Evolutionary conservation across 2,888 invertebrate genomes (phyloP), one percentile per base, ranked within the genome.

Genomic region (Ceratothoa steindachneri): DNA sequence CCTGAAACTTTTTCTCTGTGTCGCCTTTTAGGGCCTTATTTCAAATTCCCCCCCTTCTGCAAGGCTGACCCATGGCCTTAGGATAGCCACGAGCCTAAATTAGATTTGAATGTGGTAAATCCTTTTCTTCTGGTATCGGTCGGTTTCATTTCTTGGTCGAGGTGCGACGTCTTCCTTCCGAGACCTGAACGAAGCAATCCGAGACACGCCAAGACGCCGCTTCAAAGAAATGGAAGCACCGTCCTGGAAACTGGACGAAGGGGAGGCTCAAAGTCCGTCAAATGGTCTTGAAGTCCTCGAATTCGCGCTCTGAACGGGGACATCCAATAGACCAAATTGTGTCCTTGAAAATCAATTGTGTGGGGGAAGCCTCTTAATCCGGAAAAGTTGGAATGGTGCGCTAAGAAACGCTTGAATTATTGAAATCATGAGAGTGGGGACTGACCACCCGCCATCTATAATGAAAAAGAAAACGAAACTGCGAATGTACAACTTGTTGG

Each of bases 101-200:
- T 73, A 73, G 73, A 73, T 73, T 73, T 73, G 73, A 73, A 73
- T 73, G 69, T 53, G 73, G 66, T 69, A 65, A 73, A 73, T 69
- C 69, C 73, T 69, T 73, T 69, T 69, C 72, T 66, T 67, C 67
- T 71, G 41, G 64, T 41, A 41, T 41, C 41, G 41, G 41, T 41
- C 41, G 41, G 41, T 41, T 41, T 41, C 41, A 41, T 41, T 41
- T 41, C 7, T 41, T 15, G 41, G 5, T 15, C 41, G 41, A 41
- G 41, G 41, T 41, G 41, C 41, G 41, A 41, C 41, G 41, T 5
- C 15, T 15, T 5, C 41, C 41, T 9, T 9, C 41, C 41, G 15
- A 15, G 41, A 41, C 41, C 41, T 41, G 41, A 41, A 41, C 41
- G 41, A 41, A 41, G 41, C 41, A 41, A 41, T 41, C 41, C 5